Evolutionary conservation across 2,797 vertebrate species (phyloP).

Genomic region (Craterocephalus amniculus): DNA sequence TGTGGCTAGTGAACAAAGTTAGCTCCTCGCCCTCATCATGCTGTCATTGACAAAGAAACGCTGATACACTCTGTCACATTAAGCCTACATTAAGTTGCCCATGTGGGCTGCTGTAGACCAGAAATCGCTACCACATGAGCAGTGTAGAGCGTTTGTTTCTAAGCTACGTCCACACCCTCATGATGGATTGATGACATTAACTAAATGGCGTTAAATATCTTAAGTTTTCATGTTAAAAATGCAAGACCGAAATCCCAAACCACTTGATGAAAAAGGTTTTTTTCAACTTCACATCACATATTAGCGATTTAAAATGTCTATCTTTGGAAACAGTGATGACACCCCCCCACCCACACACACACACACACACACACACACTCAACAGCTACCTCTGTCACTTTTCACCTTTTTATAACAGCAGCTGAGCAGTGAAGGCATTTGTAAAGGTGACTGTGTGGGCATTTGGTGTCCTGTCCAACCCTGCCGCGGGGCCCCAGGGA

Average conservation of each 20-base stretch:
- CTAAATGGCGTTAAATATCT: constrained; percentile 13
- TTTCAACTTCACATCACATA: constrained; percentile 23
- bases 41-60: constrained; percentile 51
- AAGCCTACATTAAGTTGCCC: constrained; percentile 64
- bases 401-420: constrained; percentile 64
- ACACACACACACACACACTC: constrained; percentile 12
- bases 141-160: constrained; percentile 5
- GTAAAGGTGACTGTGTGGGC: constrained; percentile 68
- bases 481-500: constrained; percentile 56
- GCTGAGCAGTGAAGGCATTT: constrained; percentile 66
- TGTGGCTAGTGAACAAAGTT: constrained; percentile 47
- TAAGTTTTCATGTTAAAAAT: constrained; percentile 30
- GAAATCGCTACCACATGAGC: constrained; percentile 37
- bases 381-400: constrained; percentile 3
- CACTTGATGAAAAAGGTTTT: constrained; percentile 4
- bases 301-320: constrained; percentile 44
- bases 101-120: constrained; percentile 69
- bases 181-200: constrained; percentile 24
- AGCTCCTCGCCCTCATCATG: constrained; percentile 44
- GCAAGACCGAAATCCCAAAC: constrained; percentile 30
- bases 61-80: constrained; percentile 62
- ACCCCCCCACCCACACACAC: too few relatives aligned
- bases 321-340: constrained; percentile 9
- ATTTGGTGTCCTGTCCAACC: constrained; percentile 65
- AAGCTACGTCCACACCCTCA: constrained; percentile 28